These are phyloP conservation scores for Rhopalosiphum padi DNA, from an alignment of 1,140 invertebrate genomes.

Conservation along the genomic window DNA sequence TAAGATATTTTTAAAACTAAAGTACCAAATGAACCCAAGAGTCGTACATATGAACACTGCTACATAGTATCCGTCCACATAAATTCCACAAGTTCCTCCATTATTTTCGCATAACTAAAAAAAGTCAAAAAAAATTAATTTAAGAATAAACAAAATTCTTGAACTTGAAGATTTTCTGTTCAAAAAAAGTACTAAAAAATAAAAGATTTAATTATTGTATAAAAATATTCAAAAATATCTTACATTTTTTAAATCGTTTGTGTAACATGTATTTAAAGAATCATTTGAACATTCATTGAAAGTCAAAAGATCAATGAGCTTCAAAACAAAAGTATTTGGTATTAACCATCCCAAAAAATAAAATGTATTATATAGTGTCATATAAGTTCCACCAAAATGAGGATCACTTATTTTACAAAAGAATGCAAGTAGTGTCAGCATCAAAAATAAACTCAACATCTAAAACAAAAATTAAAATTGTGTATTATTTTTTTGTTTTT, in stretches of 20 bases:
- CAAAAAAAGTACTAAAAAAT: not conserved
- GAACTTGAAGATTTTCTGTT: not conserved
- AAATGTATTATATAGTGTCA: slow-evolving; percentile 97
- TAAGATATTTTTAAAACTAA: not conserved
- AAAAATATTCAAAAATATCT: not conserved
- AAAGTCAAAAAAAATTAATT: not conserved
- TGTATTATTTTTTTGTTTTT: not conserved
- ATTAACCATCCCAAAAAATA: slow-evolving; percentile 96
- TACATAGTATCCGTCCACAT: slow-evolving; percentile 2
- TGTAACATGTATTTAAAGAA: not conserved
- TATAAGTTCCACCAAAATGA: slow-evolving; percentile 96
- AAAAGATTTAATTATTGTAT: not conserved
- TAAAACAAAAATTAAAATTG: not conserved
- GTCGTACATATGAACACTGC: not conserved
- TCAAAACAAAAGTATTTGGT: slow-evolving; percentile 80
- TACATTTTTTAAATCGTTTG: not conserved
- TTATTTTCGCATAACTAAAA: not conserved
- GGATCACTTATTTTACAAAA: slow-evolving; percentile 90
- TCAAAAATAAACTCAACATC: slow-evolving; percentile 71
- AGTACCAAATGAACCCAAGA: not conserved
- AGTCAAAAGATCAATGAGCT: not conserved
- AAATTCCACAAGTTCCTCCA: not conserved
- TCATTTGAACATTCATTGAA: not conserved
- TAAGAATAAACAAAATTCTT: not conserved
- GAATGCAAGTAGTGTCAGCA: slow-evolving; percentile 81